Conservation (phyloP, 2,113 vertebrate genomes). For the Hydropotes inermis region DNA sequence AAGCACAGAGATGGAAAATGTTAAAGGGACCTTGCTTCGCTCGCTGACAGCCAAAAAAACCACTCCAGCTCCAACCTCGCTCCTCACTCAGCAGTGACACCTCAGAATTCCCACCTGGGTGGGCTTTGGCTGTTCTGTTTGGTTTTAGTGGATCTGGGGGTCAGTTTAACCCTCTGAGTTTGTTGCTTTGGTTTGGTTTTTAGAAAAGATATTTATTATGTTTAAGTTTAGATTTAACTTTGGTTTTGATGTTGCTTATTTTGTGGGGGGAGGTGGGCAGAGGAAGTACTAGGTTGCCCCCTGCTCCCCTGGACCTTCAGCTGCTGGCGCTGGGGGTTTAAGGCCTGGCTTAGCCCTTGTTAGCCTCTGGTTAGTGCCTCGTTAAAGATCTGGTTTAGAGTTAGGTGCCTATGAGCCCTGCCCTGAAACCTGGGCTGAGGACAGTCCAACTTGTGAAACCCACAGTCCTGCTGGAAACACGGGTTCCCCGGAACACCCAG, state of each 20-base stretch:
- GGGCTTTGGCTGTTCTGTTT: slow-evolving; percentile 51
- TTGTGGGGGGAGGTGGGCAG: neutral
- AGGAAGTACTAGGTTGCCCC: neutral
- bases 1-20: slow-evolving; percentile 57
- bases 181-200: slow-evolving; percentile 73
- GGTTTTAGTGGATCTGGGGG: slow-evolving; percentile 68
- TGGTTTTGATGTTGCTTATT: slow-evolving; percentile 63
- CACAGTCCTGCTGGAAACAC: neutral
- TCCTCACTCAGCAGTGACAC: neutral
- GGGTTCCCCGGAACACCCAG: neutral
- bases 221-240: slow-evolving; percentile 77
- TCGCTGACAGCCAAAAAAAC: slow-evolving; percentile 59
- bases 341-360: slow-evolving; percentile 71
- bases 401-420: slow-evolving; percentile 51
- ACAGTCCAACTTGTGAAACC: slow-evolving; percentile 58
- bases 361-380: slow-evolving; percentile 76
- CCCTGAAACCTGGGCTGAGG: slow-evolving; percentile 55
- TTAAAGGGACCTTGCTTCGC: slow-evolving; percentile 76
- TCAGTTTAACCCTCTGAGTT: slow-evolving; percentile 91
- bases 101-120: slow-evolving; percentile 24
- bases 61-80: slow-evolving; percentile 54
- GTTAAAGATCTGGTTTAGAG: slow-evolving; percentile 74
- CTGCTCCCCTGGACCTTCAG: slow-evolving; percentile 42
- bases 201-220: slow-evolving; percentile 75
- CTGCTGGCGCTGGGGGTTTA: slow-evolving; percentile 61